These are phyloP conservation scores for Lydus trimaculatus DNA, from an alignment of 2,888 invertebrate species.

Conservation along the genomic window DNA sequence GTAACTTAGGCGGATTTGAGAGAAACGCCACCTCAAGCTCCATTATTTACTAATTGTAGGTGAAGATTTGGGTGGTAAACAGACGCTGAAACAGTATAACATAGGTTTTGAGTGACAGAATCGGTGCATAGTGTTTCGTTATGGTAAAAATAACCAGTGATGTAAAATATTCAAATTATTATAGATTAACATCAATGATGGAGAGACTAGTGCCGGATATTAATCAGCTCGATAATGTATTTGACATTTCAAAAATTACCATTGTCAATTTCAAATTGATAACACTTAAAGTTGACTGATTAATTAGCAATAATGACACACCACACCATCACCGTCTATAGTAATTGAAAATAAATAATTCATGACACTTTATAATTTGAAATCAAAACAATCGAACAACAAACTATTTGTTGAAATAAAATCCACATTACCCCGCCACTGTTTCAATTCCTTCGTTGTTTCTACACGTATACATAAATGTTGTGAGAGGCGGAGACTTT, in stretches of 20 bases:
- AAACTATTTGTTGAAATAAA: background rate
- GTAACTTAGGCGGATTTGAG: no score
- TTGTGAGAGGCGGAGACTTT: constrained; percentile 60
- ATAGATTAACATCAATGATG: background rate
- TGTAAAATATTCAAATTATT: background rate
- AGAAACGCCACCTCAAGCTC: no score
- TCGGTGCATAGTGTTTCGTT: background rate
- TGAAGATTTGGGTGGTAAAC: no score
- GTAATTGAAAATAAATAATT: background rate
- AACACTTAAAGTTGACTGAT: background rate
- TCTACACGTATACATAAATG: background rate
- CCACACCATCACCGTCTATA: background rate
- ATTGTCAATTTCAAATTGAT: background rate
- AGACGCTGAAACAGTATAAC: no score
- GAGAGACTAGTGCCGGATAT: background rate
- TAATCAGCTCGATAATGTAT: background rate
- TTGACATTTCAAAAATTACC: background rate
- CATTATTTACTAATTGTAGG: no score
- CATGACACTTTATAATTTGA: background rate
- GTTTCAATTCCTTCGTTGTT: background rate
- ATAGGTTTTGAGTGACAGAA: no score
- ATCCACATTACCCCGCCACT: background rate
- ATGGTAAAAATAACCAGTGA: background rate
- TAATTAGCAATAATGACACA: background rate
- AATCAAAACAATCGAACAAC: background rate